A percentile compares a stretch with the other conserved stretches of the same genome.
Evolutionary conservation across 53 echinoderm and acorn worm species (phyloP).

Genomic region (Antedon mediterranea): DNA sequence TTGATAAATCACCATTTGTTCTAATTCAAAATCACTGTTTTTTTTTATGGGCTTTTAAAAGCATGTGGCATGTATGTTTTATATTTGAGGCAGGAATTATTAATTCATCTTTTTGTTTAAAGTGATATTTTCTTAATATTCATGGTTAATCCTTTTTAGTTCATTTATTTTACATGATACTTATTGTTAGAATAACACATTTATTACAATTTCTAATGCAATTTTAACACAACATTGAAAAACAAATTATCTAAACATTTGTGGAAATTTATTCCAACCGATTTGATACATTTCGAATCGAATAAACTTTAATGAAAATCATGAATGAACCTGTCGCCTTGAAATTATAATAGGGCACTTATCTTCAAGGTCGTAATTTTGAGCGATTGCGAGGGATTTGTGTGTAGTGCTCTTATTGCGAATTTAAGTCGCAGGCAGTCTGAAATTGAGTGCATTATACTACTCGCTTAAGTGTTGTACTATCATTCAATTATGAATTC

Average conservation of each 20-base stretch:
- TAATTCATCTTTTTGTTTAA: too few relatives aligned
- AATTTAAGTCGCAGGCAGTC: not conserved
- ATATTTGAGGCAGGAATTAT: too few relatives aligned
- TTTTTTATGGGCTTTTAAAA: not conserved
- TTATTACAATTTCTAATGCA: too few relatives aligned
- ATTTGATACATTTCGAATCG: too few relatives aligned
- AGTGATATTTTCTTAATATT: too few relatives aligned
- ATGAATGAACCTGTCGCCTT: not conserved
- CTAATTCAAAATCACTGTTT: not conserved
- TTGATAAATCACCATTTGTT: not conserved
- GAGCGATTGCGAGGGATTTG: not conserved
- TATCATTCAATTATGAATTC: constrained; percentile 1
- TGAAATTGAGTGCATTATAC: not conserved
- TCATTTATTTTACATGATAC: too few relatives aligned
- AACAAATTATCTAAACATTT: too few relatives aligned
- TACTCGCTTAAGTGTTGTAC: not conserved
- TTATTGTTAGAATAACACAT: too few relatives aligned
- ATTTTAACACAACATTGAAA: too few relatives aligned
- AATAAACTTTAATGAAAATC: not conserved
- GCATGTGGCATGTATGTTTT: too few relatives aligned
- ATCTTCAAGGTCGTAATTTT: not conserved
- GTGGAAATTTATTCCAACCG: too few relatives aligned
- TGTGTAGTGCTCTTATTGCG: not conserved
- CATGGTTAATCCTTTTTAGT: too few relatives aligned
- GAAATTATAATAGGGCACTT: not conserved